phyloP scores from a whole-genome alignment of 2,888 invertebrate species.

The Drosophila cracens region DNA sequence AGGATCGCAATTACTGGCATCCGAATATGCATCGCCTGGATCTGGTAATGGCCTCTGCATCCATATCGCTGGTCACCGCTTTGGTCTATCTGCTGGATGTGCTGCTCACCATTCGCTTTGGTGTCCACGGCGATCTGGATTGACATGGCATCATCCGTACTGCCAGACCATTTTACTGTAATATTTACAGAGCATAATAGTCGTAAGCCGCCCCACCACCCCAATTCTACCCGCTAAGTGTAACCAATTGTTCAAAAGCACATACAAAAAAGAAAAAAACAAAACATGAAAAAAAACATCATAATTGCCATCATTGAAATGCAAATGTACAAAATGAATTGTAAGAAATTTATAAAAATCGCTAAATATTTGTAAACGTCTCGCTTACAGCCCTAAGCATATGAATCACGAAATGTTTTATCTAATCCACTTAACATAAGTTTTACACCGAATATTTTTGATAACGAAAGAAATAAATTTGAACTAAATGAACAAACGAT shows the following conservation, averaged over 20 bases:
- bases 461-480: constrained; percentile 49
- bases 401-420: constrained; percentile 50
- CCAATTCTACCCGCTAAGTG: constrained; percentile 45
- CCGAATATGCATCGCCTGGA: constrained; percentile 85
- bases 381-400: constrained; percentile 44
- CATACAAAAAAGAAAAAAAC: constrained; percentile 21
- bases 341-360: constrained; percentile 25
- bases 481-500: constrained; percentile 20
- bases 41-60: constrained; percentile 82
- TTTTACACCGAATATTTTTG: constrained; percentile 60
- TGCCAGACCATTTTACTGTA: constrained; percentile 50
- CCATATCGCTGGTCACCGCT: constrained; percentile 80
- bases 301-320: constrained; percentile 70
- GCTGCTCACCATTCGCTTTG: constrained; percentile 82
- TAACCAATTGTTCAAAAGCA: constrained; percentile 53
- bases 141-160: constrained; percentile 51
- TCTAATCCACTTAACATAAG: constrained; percentile 66
- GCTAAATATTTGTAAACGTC: constrained; percentile 14
- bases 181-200: constrained; percentile 71
- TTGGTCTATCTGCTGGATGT: constrained; percentile 83
- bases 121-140: constrained; percentile 83
- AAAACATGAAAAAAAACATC: constrained; percentile 44
- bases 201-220: constrained; percentile 47
- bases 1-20: constrained; percentile 84
- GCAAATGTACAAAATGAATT: constrained; percentile 66